Evolutionary conservation across 2,888 invertebrate species (phyloP), one percentile per base, ranked within the genome.

Genomic region (Horisme vitalbata): DNA sequence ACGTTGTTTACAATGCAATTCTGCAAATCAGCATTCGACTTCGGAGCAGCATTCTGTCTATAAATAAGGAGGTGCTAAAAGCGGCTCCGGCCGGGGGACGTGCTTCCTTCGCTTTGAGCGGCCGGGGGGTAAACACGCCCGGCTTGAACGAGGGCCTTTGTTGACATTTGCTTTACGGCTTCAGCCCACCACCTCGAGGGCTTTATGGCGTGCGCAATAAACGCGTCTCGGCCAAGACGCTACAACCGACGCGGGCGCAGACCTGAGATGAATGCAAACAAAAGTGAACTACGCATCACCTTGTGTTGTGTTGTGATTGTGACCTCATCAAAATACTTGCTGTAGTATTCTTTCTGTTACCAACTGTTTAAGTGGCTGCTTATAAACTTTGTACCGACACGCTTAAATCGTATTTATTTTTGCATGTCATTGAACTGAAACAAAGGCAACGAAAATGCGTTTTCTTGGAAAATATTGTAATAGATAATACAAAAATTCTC

Each of bases 61-160:
- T 84, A 88, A 89, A 87, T 89, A 87, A 79, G 82, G 79, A 88
- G 88, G 87, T 88, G 88, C 86, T 89, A 89, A 89, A 89, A 87
- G 86, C 84, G 83, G 79, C 75, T 45, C 83, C 68, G 75, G 67
- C 76, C 78, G 81, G 86, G 86, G 79, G 86, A 84, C 84, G 78
- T 75, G 84, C 78, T 84, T 87, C 87, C 87, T 85, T 66, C 70
- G 81, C 86, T 87, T 86, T 86, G 85, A 83, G 75, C 82, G 72
- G 70, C 79, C 76, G 79, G 79, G 82, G 83, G 83, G 82, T 84
- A 88, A 86, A 87, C 83, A 85, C 69, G 78, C 64, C 61, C 72
- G 71, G 68, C 68, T 71, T 70, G 72, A 75, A 79, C 80, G 79
- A 68, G 71, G 77, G 78, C 71, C 83, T 83, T 87, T 87, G 87